A percentile compares a stretch with the other conserved stretches of the same genome.
Conservation (phyloP, 2,113 vertebrate genomes). For the Podarcis muralis region DNA sequence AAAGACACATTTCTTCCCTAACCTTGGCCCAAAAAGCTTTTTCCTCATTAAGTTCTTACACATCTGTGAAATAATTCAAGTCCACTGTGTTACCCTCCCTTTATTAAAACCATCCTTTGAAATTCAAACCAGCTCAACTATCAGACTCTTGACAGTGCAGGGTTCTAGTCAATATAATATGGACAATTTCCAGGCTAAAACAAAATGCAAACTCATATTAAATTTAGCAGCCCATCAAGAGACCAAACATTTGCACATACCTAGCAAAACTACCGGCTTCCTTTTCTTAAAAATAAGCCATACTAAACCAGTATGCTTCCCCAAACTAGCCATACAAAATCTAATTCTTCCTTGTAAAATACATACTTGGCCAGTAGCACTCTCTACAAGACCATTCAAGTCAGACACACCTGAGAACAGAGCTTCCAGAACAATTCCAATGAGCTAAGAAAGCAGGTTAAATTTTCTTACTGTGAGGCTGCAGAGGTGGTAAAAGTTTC, state of each 20-base stretch:
- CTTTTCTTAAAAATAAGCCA: neutral
- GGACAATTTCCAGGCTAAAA: slow-evolving; percentile 21
- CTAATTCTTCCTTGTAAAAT: neutral
- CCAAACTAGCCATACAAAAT: slow-evolving; percentile 1
- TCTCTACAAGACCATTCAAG: too few relatives aligned
- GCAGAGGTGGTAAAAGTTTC: neutral
- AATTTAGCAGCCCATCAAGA: neutral
- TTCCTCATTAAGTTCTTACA: slow-evolving; percentile 27
- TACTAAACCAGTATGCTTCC: neutral
- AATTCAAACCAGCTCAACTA: slow-evolving; percentile 56
- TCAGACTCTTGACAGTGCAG: slow-evolving; percentile 69
- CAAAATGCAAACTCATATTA: slow-evolving; percentile 18
- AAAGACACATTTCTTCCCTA: neutral
- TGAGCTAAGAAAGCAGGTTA: neutral
- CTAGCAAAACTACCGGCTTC: neutral
- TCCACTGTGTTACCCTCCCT: neutral
- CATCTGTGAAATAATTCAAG: slow-evolving; percentile 25
- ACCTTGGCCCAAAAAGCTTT: neutral
- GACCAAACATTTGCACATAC: slow-evolving; percentile 17
- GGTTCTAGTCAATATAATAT: neutral
- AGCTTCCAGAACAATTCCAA: neutral
- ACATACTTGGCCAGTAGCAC: neutral
- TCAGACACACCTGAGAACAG: neutral
- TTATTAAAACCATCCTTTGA: neutral
- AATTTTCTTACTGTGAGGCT: neutral